Evolutionary conservation across 2,113 vertebrate genomes (phyloP), one percentile per base, ranked within the genome.

Genomic region (Eurypyga helias): DNA sequence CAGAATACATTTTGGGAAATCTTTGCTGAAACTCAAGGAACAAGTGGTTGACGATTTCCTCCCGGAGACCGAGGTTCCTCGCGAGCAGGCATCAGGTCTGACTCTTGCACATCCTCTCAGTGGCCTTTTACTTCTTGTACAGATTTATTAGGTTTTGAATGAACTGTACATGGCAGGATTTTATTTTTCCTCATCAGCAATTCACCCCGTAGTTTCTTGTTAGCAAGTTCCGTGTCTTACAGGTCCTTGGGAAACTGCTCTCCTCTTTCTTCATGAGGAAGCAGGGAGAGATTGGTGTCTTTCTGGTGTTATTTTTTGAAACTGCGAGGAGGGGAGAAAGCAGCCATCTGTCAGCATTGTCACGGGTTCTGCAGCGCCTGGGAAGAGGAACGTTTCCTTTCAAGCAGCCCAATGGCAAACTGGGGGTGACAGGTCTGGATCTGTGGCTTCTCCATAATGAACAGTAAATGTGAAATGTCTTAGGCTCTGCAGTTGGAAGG

Each of bases 271-370:
- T 87, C 46, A 34, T 0, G 3, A 73, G 85, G 61, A 87, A 73
- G 61, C 21, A 48, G 85, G 85, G n/a, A 78, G 55, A 82, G 36
- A 36, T 75, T 24, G 19, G 13, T 85, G 70, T 73, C 75, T 75
- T 79, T 90, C 58, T 84, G 88, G 45, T 57, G 89, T 43, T 95
- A 80, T 84, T 96, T 95, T 77, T 65, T 93, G 88, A 77, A 81
- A 17, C 52, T 89, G 64, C 3, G 38, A 77, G 82, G 78, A 81
- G 81, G 72, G 84, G 13, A 49, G 45, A 45, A 55, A 10, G 18
- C 67, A 87, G 49, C 93, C 89, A 84, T 96, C 89, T 96, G 93
- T 21, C 60, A 33, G 17, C 24, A 15, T 92, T 92, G 65, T 71
- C 55, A 21, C 78, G 58, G 58, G 72, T 34, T 89, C 83, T 93